A percentile compares a stretch with the other conserved stretches of the same genome.
Conservation (phyloP, 2,797 vertebrate genomes). For the Scyliorhinus canicula region DNA sequence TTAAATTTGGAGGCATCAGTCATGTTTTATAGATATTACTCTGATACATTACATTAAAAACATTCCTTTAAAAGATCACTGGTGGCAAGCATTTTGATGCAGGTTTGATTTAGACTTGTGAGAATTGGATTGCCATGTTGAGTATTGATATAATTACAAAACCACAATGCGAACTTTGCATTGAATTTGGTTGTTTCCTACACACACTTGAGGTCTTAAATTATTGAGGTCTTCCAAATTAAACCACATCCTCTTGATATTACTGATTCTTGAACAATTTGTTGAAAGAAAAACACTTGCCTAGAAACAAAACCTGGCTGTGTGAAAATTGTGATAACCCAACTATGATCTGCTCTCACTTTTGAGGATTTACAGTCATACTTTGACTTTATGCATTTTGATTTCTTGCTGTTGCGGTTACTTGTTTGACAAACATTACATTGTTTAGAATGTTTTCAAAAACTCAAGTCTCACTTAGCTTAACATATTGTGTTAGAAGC, state of each 20-base stretch:
- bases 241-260: neutral
- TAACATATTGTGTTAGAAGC: neutral
- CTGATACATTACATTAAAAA: too few species aligned
- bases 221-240: neutral
- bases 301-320: neutral
- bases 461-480: neutral
- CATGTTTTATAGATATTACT: neutral
- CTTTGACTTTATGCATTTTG: neutral
- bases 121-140: neutral
- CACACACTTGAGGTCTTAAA: neutral
- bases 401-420: neutral
- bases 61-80: neutral
- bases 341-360: neutral
- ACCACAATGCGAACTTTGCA: neutral
- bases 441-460: neutral
- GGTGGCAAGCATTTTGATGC: neutral
- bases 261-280: neutral
- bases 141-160: neutral
- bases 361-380: neutral
- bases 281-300: neutral
- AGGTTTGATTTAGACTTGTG: neutral
- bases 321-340: neutral
- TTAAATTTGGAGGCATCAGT: neutral
- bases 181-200: neutral
- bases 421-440: neutral